These are phyloP conservation scores for Ochropleura leucogaster DNA, from an alignment of 2,888 invertebrate species.

Conservation along the genomic window DNA sequence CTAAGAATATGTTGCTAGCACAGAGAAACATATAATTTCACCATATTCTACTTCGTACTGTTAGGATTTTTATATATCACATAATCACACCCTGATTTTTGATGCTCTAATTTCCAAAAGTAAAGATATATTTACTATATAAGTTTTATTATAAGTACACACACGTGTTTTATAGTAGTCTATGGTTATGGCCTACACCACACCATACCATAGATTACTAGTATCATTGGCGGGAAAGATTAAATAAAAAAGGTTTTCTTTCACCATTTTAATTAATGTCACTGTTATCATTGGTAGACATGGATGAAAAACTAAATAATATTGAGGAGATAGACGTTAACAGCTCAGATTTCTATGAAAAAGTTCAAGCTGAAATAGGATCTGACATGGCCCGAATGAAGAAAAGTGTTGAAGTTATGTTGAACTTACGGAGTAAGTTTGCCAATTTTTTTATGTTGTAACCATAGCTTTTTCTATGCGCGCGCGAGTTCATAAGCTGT, in stretches of 20 bases:
- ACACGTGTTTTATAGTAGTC: background rate
- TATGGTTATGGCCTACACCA: background rate
- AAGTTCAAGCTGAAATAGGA: constrained; percentile 75
- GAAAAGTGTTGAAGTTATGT: constrained; percentile 72
- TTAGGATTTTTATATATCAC: too few relatives aligned
- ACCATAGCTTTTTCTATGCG: background rate
- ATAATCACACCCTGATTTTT: too few relatives aligned
- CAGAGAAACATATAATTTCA: background rate
- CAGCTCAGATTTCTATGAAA: constrained; percentile 75
- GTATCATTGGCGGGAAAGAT: constrained; percentile 38
- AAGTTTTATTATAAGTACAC: too few relatives aligned
- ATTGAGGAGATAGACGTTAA: constrained; percentile 73
- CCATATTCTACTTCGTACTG: background rate
- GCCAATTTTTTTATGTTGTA: background rate
- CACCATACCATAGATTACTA: background rate
- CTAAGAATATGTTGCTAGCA: background rate
- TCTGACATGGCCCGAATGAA: constrained; percentile 75
- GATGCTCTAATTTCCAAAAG: background rate
- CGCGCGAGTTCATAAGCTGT: background rate
- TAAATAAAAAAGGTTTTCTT: background rate
- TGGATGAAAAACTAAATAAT: constrained; percentile 45
- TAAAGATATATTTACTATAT: too few relatives aligned
- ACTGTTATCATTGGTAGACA: background rate
- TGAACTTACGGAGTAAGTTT: constrained; percentile 77
- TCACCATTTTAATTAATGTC: background rate